phyloP scores from a whole-genome alignment of 2,888 invertebrate species.

The Drosophila pegasa region DNA sequence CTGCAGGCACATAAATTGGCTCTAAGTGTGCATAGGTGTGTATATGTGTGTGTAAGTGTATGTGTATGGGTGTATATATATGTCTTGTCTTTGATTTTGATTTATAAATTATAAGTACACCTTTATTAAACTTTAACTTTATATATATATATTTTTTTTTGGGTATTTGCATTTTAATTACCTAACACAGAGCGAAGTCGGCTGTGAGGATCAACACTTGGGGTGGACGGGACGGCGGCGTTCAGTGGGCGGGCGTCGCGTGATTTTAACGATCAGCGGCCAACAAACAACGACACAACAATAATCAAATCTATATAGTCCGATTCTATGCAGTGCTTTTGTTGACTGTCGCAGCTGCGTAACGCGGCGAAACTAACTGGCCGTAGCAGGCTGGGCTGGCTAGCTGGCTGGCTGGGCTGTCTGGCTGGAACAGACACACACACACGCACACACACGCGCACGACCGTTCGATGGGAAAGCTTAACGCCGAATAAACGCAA shows the following conservation, averaged over 20 bases:
- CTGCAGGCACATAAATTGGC: conserved; percentile 51
- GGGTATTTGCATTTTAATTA: conserved; percentile 64
- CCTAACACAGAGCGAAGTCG: conserved; percentile 60
- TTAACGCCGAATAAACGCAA: conserved; percentile 82
- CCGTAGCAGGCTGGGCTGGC: conserved; percentile 41
- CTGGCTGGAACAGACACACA: background rate
- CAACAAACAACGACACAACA: conserved; percentile 6
- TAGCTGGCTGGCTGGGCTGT: background rate
- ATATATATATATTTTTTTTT: conserved; percentile 3
- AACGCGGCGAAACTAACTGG: conserved; percentile 53
- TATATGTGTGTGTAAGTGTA: background rate
- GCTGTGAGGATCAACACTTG: conserved; percentile 23
- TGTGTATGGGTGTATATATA: conserved; percentile 4
- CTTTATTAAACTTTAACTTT: conserved; percentile 6
- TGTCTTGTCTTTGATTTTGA: conserved; percentile 52
- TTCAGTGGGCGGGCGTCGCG: conserved; percentile 7
- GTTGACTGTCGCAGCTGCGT: conserved; percentile 42
- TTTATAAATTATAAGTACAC: conserved; percentile 8
- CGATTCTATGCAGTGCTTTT: conserved; percentile 20
- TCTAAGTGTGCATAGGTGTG: conserved; percentile 19
- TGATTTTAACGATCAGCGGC: conserved; percentile 8
- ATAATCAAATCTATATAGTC: conserved; percentile 14
- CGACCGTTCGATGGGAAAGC: conserved; percentile 84
- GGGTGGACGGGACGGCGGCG: background rate
- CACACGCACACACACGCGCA: conserved; percentile 27